Conservation (phyloP, 2,797 vertebrate genomes). For the Sebastiscus albofasciatus region DNA sequence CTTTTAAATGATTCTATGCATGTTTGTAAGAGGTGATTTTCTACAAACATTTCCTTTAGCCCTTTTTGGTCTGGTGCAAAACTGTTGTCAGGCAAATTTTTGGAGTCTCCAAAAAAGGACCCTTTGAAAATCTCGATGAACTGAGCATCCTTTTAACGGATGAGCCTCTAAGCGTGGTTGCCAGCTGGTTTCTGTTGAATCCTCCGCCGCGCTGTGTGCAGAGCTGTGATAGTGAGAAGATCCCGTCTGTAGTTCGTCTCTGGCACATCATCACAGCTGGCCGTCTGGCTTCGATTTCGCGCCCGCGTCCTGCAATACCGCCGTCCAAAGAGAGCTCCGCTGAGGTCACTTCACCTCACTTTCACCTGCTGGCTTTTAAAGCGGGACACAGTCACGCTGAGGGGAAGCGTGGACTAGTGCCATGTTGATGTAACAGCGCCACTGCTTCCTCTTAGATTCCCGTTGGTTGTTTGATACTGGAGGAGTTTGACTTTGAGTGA, state of each 20-base stretch:
- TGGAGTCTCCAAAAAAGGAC: background rate
- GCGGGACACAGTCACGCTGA: background rate
- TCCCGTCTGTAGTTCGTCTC: conserved; percentile 30
- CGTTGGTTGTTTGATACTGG: background rate
- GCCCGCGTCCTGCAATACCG: background rate
- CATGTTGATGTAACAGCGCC: background rate
- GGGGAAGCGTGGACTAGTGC: background rate
- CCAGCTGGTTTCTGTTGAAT: conserved; percentile 40
- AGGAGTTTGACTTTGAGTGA: background rate
- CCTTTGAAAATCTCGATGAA: conserved; percentile 7
- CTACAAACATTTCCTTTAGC: background rate
- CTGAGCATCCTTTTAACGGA: conserved; percentile 22
- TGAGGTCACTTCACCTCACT: conserved; percentile 17
- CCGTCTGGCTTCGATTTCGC: conserved; percentile 30
- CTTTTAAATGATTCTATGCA: background rate
- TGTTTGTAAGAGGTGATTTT: background rate
- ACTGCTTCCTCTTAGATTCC: background rate
- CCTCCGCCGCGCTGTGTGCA: conserved; percentile 23
- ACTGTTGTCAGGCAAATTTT: background rate
- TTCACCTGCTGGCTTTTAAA: conserved; percentile 19
- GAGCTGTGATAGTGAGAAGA: conserved; percentile 37
- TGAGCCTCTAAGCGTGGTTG: conserved; percentile 13
- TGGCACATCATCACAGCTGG: conserved; percentile 37
- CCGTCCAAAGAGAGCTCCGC: conserved; percentile 4
- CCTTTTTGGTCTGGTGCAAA: background rate